Base-by-base conservation (phyloP, 2,888 invertebrate species). In the Lasioglossum villosulum region DNA sequence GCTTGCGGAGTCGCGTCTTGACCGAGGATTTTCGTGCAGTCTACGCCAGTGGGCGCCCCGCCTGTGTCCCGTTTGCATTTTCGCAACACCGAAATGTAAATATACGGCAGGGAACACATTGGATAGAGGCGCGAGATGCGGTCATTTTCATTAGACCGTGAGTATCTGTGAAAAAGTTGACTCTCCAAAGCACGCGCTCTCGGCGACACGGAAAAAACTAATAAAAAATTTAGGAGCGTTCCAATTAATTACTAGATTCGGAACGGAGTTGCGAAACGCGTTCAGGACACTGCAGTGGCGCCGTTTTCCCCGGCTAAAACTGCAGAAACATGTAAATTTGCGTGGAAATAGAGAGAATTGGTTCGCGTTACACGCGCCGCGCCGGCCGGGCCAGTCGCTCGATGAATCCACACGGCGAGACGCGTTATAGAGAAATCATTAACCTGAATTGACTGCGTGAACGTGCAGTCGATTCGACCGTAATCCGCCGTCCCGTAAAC, bases 381-480 rank as follows among this genome's bases (percentile, higher is more conserved):
- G 68, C 45, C 56, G 68, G 30, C 27, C 59, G 52, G 34, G 68
- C 63, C 30, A 30, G 6, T 19, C 63, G 63, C 63, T 63, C 85
- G 75, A 75, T n/a, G 80, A 84, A 34, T 71, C 56, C 56, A 70
- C 56, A 74, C n/a, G 71, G n/a, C 34, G 68, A 34, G 37, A 23
- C 37, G 78, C 80, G 75, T 83, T 83, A 75, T 74, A 77, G 78
- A 59, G 83, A 87, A 87, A 87, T 86, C 87, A 87, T 87, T 87
- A 86, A 86, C 84, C 74, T 39, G 86, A 85, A 85, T 81, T 82
- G 86, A 86, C 86, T 82, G 82, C 78, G 52, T 5, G 86, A 30
- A 27, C 86, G 75, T 70, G 82, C 81, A 86, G 78, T 81, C 86
- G 45, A 82, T 85, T 81, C 86, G 30, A 75, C 81, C 86, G 85